These are phyloP conservation scores for Tanypteryx hageni DNA, from an alignment of 2,888 invertebrate genomes.

Conservation along the genomic window DNA sequence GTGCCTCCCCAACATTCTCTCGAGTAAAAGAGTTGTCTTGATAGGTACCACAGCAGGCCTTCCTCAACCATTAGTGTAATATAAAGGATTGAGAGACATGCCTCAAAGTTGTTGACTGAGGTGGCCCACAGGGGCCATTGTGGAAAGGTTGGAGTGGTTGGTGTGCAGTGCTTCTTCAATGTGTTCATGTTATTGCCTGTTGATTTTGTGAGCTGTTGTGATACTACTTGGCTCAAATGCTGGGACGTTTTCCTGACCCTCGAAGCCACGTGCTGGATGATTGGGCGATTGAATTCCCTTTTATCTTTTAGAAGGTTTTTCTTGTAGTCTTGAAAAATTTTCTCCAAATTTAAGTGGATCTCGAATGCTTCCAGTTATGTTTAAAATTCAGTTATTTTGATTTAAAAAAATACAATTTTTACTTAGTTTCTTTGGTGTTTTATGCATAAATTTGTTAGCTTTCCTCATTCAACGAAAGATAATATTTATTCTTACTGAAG, in stretches of 20 bases:
- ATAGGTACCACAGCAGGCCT: conserved; percentile 38
- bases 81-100: conserved; percentile 37
- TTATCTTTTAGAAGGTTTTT: conserved; percentile 5
- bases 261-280: conserved; percentile 40
- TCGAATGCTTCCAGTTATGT: not conserved
- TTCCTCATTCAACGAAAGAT: not conserved
- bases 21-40: conserved; percentile 27
- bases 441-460: not conserved
- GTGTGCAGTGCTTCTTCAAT: conserved; percentile 53
- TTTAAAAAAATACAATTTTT: not conserved
- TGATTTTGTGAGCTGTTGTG: conserved; percentile 57
- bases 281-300: conserved; percentile 43
- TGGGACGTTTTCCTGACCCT: conserved; percentile 33
- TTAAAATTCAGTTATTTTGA: not conserved
- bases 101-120: conserved; percentile 48
- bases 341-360: conserved; percentile 45
- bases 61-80: conserved; percentile 32
- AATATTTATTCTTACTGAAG: conserved; percentile 44
- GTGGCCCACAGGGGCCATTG: conserved; percentile 21
- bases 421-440: not conserved
- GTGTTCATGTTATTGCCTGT: conserved; percentile 63
- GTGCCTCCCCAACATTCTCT: conserved; percentile 4
- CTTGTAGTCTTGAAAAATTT: not conserved
- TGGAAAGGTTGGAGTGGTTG: not conserved
- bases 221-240: conserved; percentile 51